These are phyloP conservation scores for Limanda limanda DNA, from an alignment of 2,113 vertebrate species.

Conservation along the genomic window DNA sequence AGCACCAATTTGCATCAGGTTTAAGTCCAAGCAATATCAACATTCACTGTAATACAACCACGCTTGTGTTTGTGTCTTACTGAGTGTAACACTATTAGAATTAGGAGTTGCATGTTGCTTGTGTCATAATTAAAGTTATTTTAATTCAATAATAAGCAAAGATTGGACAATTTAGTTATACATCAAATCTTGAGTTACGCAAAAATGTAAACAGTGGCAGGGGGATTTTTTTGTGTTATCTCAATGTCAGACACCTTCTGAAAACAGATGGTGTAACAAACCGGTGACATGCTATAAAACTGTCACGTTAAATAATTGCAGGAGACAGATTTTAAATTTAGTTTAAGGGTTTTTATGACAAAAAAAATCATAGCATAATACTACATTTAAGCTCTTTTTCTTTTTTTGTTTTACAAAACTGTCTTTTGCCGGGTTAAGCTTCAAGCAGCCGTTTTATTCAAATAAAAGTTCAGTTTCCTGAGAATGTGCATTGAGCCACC, in stretches of 20 bases:
- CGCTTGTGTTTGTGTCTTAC: constrained; percentile 3
- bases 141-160: constrained; percentile 1
- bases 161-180: neutral
- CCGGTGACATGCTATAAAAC: neutral
- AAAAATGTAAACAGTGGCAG: constrained; percentile 43
- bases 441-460: constrained; percentile 14
- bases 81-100: neutral
- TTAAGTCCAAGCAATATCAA: constrained; percentile 17
- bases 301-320: neutral
- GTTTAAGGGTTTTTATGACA: neutral
- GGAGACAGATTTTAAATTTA: neutral
- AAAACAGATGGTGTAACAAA: constrained; percentile 14
- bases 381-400: no score
- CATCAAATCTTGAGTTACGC: neutral
- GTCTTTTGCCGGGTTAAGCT: neutral
- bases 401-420: neutral
- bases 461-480: constrained; percentile 55
- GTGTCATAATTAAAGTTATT: constrained; percentile 4
- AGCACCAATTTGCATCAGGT: constrained; percentile 61
- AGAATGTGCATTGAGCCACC: constrained; percentile 54
- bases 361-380: neutral
- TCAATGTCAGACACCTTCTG: neutral
- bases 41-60: constrained; percentile 27
- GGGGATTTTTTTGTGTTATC: no score
- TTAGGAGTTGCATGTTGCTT: constrained; percentile 3